phyloP scores from a whole-genome alignment of 2,113 vertebrate genomes.

The Notarius quadriscutis region DNA sequence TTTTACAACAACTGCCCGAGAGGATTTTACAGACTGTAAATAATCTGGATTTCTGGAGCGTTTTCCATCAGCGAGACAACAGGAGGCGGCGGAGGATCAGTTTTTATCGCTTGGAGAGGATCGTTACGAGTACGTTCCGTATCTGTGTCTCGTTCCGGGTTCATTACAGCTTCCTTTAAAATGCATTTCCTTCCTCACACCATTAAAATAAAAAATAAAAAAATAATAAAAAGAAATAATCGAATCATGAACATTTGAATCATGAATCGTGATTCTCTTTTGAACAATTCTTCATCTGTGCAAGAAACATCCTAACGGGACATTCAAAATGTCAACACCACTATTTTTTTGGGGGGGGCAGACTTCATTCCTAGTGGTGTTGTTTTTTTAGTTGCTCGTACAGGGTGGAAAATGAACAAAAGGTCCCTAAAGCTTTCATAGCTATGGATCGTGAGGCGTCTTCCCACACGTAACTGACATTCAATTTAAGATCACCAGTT shows the following conservation, averaged over 20 bases:
- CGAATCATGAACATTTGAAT: neutral
- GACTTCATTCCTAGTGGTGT: neutral
- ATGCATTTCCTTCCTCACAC: too few relatives aligned
- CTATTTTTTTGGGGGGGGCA: neutral
- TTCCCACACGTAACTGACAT: neutral
- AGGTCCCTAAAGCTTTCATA: neutral
- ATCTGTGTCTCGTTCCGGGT: too few relatives aligned
- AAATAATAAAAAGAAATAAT: neutral
- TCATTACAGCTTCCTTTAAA: too few relatives aligned
- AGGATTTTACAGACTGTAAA: neutral
- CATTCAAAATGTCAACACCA: too few relatives aligned
- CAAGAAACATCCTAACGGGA: neutral
- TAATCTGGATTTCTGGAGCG: neutral
- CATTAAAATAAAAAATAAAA: too few relatives aligned
- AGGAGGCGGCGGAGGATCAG: neutral
- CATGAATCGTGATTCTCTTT: neutral
- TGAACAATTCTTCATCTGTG: neutral
- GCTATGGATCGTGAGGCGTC: neutral
- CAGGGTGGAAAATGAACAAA: neutral
- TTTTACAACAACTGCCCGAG: neutral
- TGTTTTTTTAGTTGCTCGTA: neutral
- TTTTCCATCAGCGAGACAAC: neutral
- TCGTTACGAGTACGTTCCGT: neutral
- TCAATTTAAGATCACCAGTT: neutral
- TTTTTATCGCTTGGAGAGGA: neutral